These are phyloP conservation scores for Calephelis nemesis DNA, from an alignment of 1,140 invertebrate species.

Conservation along the genomic window DNA sequence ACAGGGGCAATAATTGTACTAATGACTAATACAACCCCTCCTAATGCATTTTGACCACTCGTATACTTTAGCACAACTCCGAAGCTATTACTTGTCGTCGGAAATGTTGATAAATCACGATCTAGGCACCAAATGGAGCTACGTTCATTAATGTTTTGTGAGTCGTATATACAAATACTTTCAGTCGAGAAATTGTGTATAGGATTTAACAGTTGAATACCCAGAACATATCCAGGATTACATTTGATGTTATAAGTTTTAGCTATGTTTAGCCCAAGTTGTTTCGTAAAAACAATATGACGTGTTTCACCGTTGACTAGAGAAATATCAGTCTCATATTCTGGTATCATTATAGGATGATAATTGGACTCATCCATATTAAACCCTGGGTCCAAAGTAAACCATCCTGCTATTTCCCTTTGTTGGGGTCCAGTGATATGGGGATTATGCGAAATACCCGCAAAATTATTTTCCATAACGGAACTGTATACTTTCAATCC, in stretches of 20 bases:
- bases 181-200: constrained; percentile 93
- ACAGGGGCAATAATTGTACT: constrained; percentile 86
- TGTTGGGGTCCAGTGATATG: constrained; percentile 91
- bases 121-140: constrained; percentile 88
- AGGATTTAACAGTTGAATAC: constrained; percentile 91
- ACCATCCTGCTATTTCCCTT: constrained; percentile 95
- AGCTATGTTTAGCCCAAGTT: constrained; percentile 80
- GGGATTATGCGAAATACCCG: constrained; percentile 96
- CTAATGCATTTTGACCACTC: constrained; percentile 88
- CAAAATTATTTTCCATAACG: constrained; percentile 87
- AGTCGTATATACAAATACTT: constrained; percentile 88
- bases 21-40: constrained; percentile 90
- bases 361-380: constrained; percentile 85
- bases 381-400: constrained; percentile 83
- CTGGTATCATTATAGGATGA: constrained; percentile 84
- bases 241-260: constrained; percentile 83
- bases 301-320: constrained; percentile 87
- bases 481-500: constrained; percentile 89
- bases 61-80: constrained; percentile 90
- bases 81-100: constrained; percentile 91
- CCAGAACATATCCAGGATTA: constrained; percentile 87
- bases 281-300: constrained; percentile 86
- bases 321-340: constrained; percentile 81
- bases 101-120: constrained; percentile 91
- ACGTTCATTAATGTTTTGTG: constrained; percentile 81